These are phyloP conservation scores for Taurulus bubalis DNA, from an alignment of 2,113 vertebrate genomes.

Conservation along the genomic window DNA sequence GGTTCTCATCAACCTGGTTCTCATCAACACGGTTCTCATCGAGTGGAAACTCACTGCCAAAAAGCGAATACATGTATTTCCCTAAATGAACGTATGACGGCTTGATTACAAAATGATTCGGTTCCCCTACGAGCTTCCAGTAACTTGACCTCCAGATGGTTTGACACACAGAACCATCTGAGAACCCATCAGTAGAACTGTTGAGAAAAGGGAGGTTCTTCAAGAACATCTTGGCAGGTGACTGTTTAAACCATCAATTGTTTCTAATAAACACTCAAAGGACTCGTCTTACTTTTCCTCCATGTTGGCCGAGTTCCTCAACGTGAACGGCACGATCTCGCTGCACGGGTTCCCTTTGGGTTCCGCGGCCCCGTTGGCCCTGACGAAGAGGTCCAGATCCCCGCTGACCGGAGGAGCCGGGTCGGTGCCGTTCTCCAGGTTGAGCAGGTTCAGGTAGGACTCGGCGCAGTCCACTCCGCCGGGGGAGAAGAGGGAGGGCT, in stretches of 20 bases:
- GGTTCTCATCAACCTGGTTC: too few relatives aligned
- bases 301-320: constrained; percentile 61
- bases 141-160: not conserved
- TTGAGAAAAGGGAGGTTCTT: too few relatives aligned
- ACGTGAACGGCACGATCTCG: constrained; percentile 59
- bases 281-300: constrained; percentile 83
- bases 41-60: too few relatives aligned
- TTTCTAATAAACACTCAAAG: too few relatives aligned
- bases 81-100: not conserved
- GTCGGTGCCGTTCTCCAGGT: constrained; percentile 75
- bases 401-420: not conserved
- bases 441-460: constrained; percentile 87
- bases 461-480: constrained; percentile 67
- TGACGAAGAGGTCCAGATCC: constrained; percentile 51
- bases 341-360: constrained; percentile 70
- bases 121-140: not conserved
- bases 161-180: not conserved
- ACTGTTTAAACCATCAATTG: too few relatives aligned
- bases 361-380: constrained; percentile 60
- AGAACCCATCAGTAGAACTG: not conserved
- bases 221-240: not conserved
- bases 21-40: too few relatives aligned
- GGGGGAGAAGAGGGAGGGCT: constrained; percentile 61
- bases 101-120: not conserved
- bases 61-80: too few relatives aligned